Conservation (phyloP, 2,797 vertebrate genomes). For the Catostomus latipinnis region DNA sequence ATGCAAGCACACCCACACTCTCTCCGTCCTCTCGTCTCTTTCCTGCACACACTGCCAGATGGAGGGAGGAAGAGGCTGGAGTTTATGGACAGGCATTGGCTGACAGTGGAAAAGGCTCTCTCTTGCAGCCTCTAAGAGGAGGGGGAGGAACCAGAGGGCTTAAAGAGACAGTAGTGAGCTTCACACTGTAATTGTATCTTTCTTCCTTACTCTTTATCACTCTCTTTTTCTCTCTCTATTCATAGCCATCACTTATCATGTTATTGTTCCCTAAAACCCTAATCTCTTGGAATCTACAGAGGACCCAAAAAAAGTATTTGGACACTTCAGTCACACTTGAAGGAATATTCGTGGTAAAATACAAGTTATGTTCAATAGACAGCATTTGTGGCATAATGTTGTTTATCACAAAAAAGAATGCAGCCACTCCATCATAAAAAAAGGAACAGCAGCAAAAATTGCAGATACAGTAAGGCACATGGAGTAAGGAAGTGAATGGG, state of each 20-base stretch:
- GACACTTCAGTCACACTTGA: no score
- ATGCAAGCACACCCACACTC: slow-evolving; percentile 24
- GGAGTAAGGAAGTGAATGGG: no score
- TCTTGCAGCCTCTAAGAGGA: slow-evolving; percentile 55
- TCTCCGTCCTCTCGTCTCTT: slow-evolving; percentile 51
- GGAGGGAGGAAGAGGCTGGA: slow-evolving; percentile 83
- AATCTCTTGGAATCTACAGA: no score
- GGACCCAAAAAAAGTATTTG: no score
- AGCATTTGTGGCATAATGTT: no score
- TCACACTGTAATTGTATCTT: slow-evolving; percentile 27
- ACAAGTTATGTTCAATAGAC: no score
- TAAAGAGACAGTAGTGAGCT: slow-evolving; percentile 70
- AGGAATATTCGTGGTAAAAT: no score
- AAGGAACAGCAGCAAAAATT: no score
- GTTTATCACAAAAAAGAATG: no score
- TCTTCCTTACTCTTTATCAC: no score
- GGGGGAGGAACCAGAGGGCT: slow-evolving; percentile 72
- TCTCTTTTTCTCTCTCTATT: slow-evolving; percentile 20
- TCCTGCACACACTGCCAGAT: slow-evolving; percentile 78
- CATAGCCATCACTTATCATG: background rate
- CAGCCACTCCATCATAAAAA: no score
- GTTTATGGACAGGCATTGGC: slow-evolving; percentile 82
- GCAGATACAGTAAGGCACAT: no score
- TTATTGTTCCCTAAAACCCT: slow-evolving; percentile 41
- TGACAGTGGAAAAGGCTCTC: slow-evolving; percentile 71